phyloP scores from a whole-genome alignment of 2,888 invertebrate species.

The Gandaritis pyraliata region DNA sequence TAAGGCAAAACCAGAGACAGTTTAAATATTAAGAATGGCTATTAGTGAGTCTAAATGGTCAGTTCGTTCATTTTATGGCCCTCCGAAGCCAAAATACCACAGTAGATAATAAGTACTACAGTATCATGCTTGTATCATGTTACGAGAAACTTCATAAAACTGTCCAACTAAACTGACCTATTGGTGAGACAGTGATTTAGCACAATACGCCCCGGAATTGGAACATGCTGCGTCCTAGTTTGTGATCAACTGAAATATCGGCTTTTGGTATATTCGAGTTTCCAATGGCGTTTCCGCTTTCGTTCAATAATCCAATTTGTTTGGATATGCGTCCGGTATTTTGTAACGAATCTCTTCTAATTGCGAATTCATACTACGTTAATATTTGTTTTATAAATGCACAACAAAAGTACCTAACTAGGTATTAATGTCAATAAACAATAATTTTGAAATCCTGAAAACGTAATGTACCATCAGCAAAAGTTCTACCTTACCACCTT shows the following conservation, averaged over 20 bases:
- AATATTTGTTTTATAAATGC: too few species aligned
- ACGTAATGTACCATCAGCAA: too few species aligned
- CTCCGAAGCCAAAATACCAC: neutral
- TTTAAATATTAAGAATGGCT: too few species aligned
- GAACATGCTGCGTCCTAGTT: constrained; percentile 48
- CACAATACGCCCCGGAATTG: constrained; percentile 48
- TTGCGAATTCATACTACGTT: too few species aligned
- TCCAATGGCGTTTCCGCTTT: constrained; percentile 19
- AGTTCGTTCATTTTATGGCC: too few species aligned
- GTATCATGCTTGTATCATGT: neutral
- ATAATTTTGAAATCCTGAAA: too few species aligned
- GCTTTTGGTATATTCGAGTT: constrained; percentile 36
- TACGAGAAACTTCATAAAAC: constrained; percentile 2
- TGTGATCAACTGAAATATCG: constrained; percentile 42
- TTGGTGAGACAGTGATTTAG: constrained; percentile 42
- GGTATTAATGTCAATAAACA: too few species aligned
- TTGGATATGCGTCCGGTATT: neutral
- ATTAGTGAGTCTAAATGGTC: too few species aligned
- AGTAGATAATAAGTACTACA: neutral
- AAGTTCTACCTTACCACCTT: too few species aligned
- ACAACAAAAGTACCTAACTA: too few species aligned
- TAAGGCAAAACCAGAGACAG: too few species aligned
- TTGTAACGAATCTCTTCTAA: neutral
- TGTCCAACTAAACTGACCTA: constrained; percentile 10
- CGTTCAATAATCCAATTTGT: constrained; percentile 6